Conservation (phyloP, 2,888 invertebrate genomes). For the Drosophila ezoana region DNA sequence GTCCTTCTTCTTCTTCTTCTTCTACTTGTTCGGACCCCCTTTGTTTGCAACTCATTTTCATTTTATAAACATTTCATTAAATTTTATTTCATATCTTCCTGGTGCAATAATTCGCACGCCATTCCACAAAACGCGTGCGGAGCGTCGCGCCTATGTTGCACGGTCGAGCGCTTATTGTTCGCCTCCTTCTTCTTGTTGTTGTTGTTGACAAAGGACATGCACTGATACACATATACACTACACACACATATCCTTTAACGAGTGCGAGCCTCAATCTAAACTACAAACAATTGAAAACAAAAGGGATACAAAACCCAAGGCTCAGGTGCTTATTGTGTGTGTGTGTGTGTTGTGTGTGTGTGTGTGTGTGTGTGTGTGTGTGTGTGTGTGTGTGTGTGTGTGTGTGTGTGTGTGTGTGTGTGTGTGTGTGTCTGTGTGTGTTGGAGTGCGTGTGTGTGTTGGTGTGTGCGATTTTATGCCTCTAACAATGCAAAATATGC, state of each 20-base stretch:
- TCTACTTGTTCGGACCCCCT: background rate
- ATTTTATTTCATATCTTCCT: constrained; percentile 81
- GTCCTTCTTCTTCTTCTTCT: background rate
- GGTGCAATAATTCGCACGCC: constrained; percentile 80
- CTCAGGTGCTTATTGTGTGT: constrained; percentile 33
- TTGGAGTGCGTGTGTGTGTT: constrained; percentile 20
- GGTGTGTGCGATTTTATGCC: constrained; percentile 64
- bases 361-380: constrained; percentile 30
- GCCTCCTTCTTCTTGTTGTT: constrained; percentile 17
- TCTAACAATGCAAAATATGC: constrained; percentile 76
- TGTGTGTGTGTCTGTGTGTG: constrained; percentile 19
- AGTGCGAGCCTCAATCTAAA: constrained; percentile 75
- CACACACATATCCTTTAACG: constrained; percentile 63
- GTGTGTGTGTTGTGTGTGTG: constrained; percentile 33
- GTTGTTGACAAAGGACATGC: constrained; percentile 62
- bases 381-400: constrained; percentile 10
- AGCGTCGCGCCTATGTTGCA: constrained; percentile 67
- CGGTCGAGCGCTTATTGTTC: constrained; percentile 44
- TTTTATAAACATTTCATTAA: constrained; percentile 80
- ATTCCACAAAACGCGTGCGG: constrained; percentile 77
- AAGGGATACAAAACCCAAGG: constrained; percentile 60
- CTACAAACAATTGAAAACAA: constrained; percentile 78
- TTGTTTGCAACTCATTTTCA: constrained; percentile 64
- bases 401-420: constrained; percentile 33
- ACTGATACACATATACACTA: constrained; percentile 15